Evolutionary conservation across 2,888 invertebrate species (phyloP).

Genomic region (Stenchaetothrips biformis): DNA sequence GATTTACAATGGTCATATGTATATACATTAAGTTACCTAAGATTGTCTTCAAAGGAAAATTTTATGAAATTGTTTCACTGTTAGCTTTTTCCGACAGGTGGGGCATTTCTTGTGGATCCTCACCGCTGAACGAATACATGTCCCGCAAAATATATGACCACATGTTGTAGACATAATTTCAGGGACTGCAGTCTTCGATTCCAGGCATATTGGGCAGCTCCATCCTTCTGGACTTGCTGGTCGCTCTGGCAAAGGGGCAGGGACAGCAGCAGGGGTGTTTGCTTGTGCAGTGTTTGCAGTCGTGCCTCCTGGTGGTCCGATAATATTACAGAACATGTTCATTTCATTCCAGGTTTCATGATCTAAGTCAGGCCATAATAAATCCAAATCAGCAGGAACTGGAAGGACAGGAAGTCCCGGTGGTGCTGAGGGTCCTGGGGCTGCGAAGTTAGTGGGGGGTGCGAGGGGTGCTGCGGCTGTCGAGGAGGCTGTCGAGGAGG

Average conservation of each 20-base stretch:
- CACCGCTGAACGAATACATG: neutral
- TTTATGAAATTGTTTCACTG: neutral
- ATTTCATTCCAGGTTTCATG: neutral
- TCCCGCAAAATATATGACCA: conserved; percentile 4
- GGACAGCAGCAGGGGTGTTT: neutral
- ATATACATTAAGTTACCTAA: no score
- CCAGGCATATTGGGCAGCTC: neutral
- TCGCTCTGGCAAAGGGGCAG: neutral
- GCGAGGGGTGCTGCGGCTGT: neutral
- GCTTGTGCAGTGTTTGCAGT: neutral
- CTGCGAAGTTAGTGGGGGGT: neutral
- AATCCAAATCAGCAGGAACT: neutral
- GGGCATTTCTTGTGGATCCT: neutral
- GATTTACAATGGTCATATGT: no score
- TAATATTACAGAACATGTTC: neutral
- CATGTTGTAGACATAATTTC: conserved; percentile 10
- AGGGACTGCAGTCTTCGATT: neutral
- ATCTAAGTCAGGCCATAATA: neutral
- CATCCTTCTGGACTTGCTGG: neutral
- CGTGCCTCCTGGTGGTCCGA: neutral
- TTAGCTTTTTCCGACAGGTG: neutral
- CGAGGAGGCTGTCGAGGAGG: neutral
- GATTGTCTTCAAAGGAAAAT: neutral
- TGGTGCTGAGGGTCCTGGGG: neutral
- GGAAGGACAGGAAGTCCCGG: neutral